These are phyloP conservation scores for Timema cristinae DNA, from an alignment of 2,888 invertebrate genomes.

Conservation along the genomic window DNA sequence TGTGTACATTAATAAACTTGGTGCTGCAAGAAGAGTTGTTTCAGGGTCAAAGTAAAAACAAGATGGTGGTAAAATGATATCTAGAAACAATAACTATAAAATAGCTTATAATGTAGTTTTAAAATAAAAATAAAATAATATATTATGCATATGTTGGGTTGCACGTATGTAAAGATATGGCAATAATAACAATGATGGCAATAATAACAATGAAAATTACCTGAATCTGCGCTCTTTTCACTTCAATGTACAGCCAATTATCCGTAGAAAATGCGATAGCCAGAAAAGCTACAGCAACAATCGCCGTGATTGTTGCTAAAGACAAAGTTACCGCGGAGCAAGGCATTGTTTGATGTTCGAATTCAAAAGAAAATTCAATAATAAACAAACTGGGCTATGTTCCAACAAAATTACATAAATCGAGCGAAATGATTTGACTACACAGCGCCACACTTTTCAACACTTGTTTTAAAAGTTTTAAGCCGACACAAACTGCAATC, in stretches of 20 bases:
- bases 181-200: too few species aligned
- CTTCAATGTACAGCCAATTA: conserved; percentile 94
- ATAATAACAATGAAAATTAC: conserved; percentile 48
- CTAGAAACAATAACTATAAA: too few species aligned
- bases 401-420: too few species aligned
- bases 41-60: conserved; percentile 1
- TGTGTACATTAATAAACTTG: too few species aligned
- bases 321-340: conserved; percentile 93
- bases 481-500: too few species aligned
- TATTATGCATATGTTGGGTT: neutral
- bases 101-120: too few species aligned
- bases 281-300: conserved; percentile 88
- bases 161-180: neutral
- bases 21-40: too few species aligned
- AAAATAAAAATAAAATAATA: too few species aligned
- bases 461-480: too few species aligned
- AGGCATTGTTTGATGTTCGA: conserved; percentile 58
- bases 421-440: too few species aligned
- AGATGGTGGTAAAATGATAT: neutral
- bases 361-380: neutral
- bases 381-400: too few species aligned
- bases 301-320: conserved; percentile 92
- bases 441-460: too few species aligned
- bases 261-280: conserved; percentile 94
- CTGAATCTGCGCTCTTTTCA: conserved; percentile 83